Evolutionary conservation across 2,888 invertebrate genomes (phyloP).

Genomic region (Masnerella sp.): DNA sequence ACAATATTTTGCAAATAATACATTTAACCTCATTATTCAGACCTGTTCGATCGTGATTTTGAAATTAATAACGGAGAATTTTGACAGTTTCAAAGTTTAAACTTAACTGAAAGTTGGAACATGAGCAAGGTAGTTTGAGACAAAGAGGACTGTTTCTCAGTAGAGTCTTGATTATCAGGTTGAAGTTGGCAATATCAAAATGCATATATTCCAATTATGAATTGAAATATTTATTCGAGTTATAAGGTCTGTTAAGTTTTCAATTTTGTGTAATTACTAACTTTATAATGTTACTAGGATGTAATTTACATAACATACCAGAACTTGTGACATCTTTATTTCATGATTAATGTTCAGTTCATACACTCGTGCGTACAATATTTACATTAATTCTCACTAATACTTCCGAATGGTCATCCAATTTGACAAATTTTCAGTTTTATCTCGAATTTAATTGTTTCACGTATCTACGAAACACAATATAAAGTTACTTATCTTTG

Average conservation of each 20-base stretch:
- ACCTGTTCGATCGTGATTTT: constrained; percentile 12
- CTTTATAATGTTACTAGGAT: too few species aligned
- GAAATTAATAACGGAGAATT: constrained; percentile 34
- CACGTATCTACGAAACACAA: too few species aligned
- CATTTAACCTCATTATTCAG: constrained; percentile 13
- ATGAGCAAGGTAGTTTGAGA: constrained; percentile 27
- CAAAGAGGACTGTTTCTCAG: constrained; percentile 24
- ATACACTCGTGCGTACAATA: too few species aligned
- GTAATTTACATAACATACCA: too few species aligned
- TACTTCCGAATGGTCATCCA: too few species aligned
- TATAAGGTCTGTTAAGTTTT: neutral
- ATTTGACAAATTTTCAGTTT: too few species aligned
- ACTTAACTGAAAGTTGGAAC: constrained; percentile 35
- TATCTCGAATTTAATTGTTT: too few species aligned
- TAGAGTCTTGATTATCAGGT: constrained; percentile 14
- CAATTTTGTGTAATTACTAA: too few species aligned
- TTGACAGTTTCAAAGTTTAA: constrained; percentile 28
- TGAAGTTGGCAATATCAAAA: constrained; percentile 26
- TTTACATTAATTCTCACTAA: too few species aligned
- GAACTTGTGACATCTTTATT: too few species aligned
- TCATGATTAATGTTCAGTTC: too few species aligned
- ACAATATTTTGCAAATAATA: too few species aligned
- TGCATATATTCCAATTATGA: constrained; percentile 12
- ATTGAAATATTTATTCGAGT: constrained; percentile 1
- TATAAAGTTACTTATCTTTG: constrained; percentile 22